Base-by-base conservation (phyloP, 53 echinoderm and acorn worm genomes). In the Paelopatides confundens region DNA sequence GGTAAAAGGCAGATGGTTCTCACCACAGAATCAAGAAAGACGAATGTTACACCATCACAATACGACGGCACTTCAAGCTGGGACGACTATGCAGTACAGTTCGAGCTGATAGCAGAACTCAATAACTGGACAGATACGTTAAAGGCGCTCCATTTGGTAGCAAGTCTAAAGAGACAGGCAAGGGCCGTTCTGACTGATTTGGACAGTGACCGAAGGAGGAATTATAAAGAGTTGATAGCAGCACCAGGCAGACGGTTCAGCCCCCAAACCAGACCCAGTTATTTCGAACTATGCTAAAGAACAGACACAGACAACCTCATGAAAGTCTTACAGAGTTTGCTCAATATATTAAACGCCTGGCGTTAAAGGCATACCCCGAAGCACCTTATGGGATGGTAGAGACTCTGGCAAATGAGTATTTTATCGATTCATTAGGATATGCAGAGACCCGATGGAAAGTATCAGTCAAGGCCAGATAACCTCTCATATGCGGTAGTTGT, bases 71-170 rank as follows among this genome's bases (percentile, higher is more conserved):
- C 77, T 23, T 38, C 66, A 30, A 50, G 65, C 15, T 92, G 89
- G 89, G 78, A 85, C n/a, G 86, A 88, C 43, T 92, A 92, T 62
- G 28, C 48, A 30, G 78, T 89, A 8, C 93, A 93, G 62, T 89
- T 90, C 47, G 89, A 89, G 62, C 23, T 90, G 12, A 26, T 90
- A 15, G 71, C 90, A 5, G 89, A 93, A 52, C 21, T 90, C 39
- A 87, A 90, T 87, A 39, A 81, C 17, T 93, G 90, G 90, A 34
- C 78, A 39, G 74, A 82, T 27, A 17, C 62, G 23, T 12, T 48
- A 38, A 78, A 78, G 53, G 79, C 79, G 18, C 52, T 78, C 27
- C 17, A 78, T 31, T 53, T 78, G 27, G 79, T 52, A 78, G 79
- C 79, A 40, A 78, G 79, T 48, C 23, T 78, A 13, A 46, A 78